phyloP scores from a whole-genome alignment of 2,888 invertebrate genomes.

The Noctua comes region DNA sequence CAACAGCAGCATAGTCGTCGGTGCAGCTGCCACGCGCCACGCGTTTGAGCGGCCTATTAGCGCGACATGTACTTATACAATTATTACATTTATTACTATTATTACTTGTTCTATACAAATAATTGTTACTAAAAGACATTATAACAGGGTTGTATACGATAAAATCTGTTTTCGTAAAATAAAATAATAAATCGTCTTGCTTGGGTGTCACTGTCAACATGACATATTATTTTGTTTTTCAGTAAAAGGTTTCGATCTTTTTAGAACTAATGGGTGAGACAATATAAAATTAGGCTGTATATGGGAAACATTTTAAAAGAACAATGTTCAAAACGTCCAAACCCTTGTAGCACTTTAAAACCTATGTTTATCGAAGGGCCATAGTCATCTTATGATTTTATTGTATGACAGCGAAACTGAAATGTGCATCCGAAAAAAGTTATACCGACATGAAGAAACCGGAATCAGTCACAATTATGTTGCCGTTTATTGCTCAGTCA shows the following conservation, averaged over 20 bases:
- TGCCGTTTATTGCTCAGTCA: no score
- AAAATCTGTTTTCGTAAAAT: constrained; percentile 6
- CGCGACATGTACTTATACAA: constrained; percentile 20
- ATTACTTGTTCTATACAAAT: neutral
- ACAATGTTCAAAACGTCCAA: no score
- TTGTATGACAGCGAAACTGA: no score
- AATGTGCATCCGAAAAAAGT: no score
- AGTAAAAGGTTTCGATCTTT: constrained; percentile 10
- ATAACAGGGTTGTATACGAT: neutral
- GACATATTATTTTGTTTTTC: neutral
- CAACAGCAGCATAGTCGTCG: constrained; percentile 80
- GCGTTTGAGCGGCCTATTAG: constrained; percentile 19
- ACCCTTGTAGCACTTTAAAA: no score
- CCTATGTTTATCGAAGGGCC: no score
- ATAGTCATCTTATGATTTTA: no score
- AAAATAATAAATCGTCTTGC: constrained; percentile 5
- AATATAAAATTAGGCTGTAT: neutral
- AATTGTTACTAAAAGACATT: constrained; percentile 1
- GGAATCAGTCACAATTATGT: no score
- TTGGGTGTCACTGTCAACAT: constrained; percentile 24
- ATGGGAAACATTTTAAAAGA: neutral
- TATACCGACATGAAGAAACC: no score
- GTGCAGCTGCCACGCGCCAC: constrained; percentile 74
- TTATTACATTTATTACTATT: neutral
- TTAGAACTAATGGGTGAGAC: neutral